A percentile compares a stretch with the other conserved stretches of the same genome.
These are phyloP conservation scores for Corapipo altera DNA, from an alignment of 2,113 vertebrate species.

Conservation along the genomic window DNA sequence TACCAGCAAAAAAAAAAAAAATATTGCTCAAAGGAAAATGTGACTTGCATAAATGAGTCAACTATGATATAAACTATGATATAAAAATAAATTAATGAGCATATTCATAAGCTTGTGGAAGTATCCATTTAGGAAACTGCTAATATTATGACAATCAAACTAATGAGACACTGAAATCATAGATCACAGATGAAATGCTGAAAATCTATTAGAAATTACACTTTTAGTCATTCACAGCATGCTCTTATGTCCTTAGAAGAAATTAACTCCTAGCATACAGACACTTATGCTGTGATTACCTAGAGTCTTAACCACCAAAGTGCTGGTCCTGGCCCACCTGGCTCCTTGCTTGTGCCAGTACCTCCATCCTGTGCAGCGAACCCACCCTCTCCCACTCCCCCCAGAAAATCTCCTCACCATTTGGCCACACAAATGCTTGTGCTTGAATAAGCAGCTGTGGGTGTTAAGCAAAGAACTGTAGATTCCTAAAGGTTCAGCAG, in stretches of 20 bases:
- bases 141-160: slow-evolving; percentile 66
- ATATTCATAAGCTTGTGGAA: slow-evolving; percentile 59
- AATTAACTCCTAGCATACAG: background rate
- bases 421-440: background rate
- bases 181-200: slow-evolving; percentile 32
- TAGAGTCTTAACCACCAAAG: background rate
- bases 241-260: background rate
- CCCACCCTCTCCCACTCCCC: rapidly evolving
- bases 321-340: background rate
- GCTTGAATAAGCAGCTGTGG: background rate
- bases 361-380: background rate
- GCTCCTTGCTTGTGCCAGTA: background rate
- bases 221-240: background rate
- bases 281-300: background rate
- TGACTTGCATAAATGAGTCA: slow-evolving; percentile 54
- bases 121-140: slow-evolving; percentile 52
- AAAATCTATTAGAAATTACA: slow-evolving; percentile 33
- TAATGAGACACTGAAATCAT: slow-evolving; percentile 51
- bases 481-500: background rate
- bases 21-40: slow-evolving; percentile 3
- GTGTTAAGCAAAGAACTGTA: background rate
- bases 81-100: slow-evolving; percentile 61
- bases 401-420: background rate
- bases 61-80: slow-evolving; percentile 28
- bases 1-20: background rate